Percentiles rank a stretch among this genome's conserved stretches.
Evolutionary conservation across 2,797 vertebrate genomes (phyloP).

Genomic region (Chloroceryle inda): DNA sequence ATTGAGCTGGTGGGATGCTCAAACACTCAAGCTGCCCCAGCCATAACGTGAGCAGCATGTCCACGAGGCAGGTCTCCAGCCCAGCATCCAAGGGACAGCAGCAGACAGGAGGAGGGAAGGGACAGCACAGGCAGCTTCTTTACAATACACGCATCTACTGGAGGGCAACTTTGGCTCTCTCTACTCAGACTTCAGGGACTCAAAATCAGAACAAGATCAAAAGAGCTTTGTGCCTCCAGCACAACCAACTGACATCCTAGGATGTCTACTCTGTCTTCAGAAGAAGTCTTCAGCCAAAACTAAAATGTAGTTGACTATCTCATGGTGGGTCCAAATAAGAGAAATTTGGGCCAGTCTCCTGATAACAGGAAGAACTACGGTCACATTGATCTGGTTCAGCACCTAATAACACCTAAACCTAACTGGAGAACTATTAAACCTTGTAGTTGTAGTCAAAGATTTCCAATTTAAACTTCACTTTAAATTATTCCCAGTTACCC

Average conservation of each 20-base stretch:
- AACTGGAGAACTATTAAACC: not conserved
- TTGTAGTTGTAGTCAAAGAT: not conserved
- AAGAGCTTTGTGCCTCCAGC: rapidly evolving
- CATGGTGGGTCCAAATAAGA: not conserved
- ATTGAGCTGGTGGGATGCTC: not conserved
- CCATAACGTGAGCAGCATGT: rapidly evolving
- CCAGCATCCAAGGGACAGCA: not conserved
- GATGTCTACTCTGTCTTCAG: not conserved
- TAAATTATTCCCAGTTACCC: not conserved
- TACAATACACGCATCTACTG: not conserved
- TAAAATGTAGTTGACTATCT: not conserved
- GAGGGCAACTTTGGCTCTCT: not conserved
- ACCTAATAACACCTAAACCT: not conserved
- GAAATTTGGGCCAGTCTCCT: not conserved
- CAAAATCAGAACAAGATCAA: not conserved
- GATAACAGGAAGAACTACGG: not conserved
- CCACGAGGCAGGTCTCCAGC: not conserved
- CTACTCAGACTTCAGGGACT: not conserved
- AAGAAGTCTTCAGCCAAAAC: not conserved
- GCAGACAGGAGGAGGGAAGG: not conserved
- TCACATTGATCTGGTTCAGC: not conserved
- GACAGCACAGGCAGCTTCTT: not conserved
- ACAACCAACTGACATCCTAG: not conserved
- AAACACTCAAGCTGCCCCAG: not conserved
- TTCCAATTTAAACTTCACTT: not conserved